A percentile compares a stretch with the other conserved stretches of the same genome.
phyloP scores from a whole-genome alignment of 1,140 invertebrate species.

The Zaprionus inermis region DNA sequence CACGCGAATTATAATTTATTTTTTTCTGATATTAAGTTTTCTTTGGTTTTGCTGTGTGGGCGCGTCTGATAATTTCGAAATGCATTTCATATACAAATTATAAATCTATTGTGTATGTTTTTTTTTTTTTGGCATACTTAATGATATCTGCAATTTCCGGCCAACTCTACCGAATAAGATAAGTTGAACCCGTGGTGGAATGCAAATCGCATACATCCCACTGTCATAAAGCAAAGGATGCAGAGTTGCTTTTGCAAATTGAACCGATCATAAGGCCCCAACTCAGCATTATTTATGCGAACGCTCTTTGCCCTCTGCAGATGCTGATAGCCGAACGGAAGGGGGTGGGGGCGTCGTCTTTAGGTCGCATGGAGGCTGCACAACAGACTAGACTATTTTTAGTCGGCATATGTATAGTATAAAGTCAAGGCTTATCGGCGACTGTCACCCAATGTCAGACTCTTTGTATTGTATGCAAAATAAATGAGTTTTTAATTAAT shows the following conservation, averaged over 20 bases:
- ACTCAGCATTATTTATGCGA: slow-evolving; percentile 39
- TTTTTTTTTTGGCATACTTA: slow-evolving; percentile 1
- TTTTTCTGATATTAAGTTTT: not conserved
- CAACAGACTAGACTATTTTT: slow-evolving; percentile 10
- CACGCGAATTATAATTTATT: not conserved
- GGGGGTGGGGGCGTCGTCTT: no score
- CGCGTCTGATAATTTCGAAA: slow-evolving; percentile 36
- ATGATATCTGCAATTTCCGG: slow-evolving; percentile 37
- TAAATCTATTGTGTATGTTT: slow-evolving; percentile 9
- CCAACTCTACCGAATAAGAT: slow-evolving; percentile 8
- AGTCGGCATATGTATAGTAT: not conserved
- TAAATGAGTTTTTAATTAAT: slow-evolving; percentile 76
- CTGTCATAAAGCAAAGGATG: slow-evolving; percentile 37
- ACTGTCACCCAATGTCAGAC: slow-evolving; percentile 37
- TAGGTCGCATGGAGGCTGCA: not conserved
- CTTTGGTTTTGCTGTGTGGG: slow-evolving; percentile 29
- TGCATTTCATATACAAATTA: slow-evolving; percentile 11
- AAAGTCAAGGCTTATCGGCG: slow-evolving; percentile 36
- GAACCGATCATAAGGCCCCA: slow-evolving; percentile 9
- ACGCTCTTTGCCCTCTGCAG: slow-evolving; percentile 32
- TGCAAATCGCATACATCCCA: slow-evolving; percentile 11
- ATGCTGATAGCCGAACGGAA: slow-evolving; percentile 13
- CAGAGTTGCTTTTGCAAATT: slow-evolving; percentile 9
- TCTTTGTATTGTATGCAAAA: slow-evolving; percentile 26
- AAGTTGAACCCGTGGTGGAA: slow-evolving; percentile 3